Evolutionary conservation across 2,113 vertebrate species (phyloP), one percentile per base, ranked within the genome.

Genomic region (Podarcis raffonei): DNA sequence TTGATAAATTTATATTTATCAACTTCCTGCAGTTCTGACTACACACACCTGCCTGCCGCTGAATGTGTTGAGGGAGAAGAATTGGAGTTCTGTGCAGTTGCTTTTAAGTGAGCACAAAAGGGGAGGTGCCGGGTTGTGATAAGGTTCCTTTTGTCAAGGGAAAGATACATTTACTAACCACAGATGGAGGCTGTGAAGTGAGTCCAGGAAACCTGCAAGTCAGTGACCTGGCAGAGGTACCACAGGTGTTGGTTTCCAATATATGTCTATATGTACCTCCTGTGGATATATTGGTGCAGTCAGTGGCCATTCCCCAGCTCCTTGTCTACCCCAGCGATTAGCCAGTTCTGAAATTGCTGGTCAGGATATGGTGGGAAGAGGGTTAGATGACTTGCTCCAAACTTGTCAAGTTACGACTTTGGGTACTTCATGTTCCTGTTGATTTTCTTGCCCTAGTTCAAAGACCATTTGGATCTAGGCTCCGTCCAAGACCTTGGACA

Each of bases 1-100:
- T 90, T 90, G 87, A 89, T 84, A 93, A 76, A 91, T 88, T 90
- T 92, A 91, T 90, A 48, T 91, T 91, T 90, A 90, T 90, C 90
- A 87, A 48, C 11, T 86, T 53, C 20, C 89, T 88, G 88, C 91
- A 0, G 27, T 59, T 75, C 88, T 89, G 90, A 94, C 85, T 91
- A 90, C 90, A 94, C 87, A 72, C 95, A 72, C 78, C 92, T 83
- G 83, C 81, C 62, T 88, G 8, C 68, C 76, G 83, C 86, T 92
- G 94, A 89, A 85, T 71, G 0, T 1, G 1, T 89, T 89, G 18
- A 25, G 62, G 75, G 74, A 89, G 84, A 72, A 75, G 39, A 85
- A 85, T 53, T 0, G 9, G 65, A 37, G 65, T 66, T 66, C 72
- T 89, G 79, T 90, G 79, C 87, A 75, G 62, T 0, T 0, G 1